Base-by-base conservation (phyloP, 2,888 invertebrate genomes). In the Lasioglossum oenotherae region DNA sequence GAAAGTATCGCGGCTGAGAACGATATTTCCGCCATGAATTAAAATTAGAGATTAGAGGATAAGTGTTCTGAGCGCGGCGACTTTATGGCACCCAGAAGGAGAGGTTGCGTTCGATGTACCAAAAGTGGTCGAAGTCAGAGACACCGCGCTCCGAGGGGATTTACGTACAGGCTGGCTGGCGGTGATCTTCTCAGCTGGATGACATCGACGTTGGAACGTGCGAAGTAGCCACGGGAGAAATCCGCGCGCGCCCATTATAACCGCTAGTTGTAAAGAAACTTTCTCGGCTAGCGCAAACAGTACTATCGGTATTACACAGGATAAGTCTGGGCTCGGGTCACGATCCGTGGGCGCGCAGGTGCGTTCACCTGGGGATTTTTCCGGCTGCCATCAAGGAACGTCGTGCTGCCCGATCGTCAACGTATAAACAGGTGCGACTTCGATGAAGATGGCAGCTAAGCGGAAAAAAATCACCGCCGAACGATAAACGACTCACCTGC, bases 141-240 rank as follows among this genome's bases (percentile, higher is more conserved):
- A n/a, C n/a, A 14, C n/a, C 64, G 64, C 16, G 12, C 8, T 8
- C n/a, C n/a, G 14, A 14, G 41, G 38, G 38, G 41, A 71, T 41
- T 71, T 71, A 71, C 41, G 71, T 69, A 57, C 3, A 71, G 38
- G 10, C 12, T 23, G 41, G 14, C n/a, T 1, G 12, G n/a, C 69
- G 4, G 69, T n/a, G 71, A 71, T 71, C 71, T 71, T 71, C 71
- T 71, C 71, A 14, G 41, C 41, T 41, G 71, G 41, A 71, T 71
- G 71, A 71, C 71, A 41, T 27, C 83, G 86, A 79, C 87, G 57
- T 88, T 57, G 87, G 87, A 80, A 91, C 89, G 89, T 86, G 92
- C 87, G 89, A 92, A 91, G 92, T 90, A 89, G 88, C 92, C 85
- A 82, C 89, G 91, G 91, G 92, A 92, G 92, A 92, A 93, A 93